Evolutionary conservation across 2,888 invertebrate species (phyloP), one percentile per base, ranked within the genome.

Genomic region (Rhogogaster chlorosoma): DNA sequence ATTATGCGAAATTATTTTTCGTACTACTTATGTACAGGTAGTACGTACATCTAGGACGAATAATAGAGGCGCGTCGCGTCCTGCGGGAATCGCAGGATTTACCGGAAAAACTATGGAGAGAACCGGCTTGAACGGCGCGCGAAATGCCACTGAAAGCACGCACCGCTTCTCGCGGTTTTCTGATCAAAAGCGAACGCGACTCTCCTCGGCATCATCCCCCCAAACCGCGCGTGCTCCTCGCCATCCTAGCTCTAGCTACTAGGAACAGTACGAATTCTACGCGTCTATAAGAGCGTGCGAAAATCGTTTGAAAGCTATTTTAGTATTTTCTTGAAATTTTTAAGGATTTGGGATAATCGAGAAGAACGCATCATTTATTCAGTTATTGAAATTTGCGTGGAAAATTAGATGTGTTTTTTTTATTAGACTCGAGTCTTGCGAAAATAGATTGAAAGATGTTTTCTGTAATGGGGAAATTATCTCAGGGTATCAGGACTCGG

Each of bases 101-200:
- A 77, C 45, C 75, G 75, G 49, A 26, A 29, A 73, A 80, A 38
- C 26, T 38, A 9, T 61, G 36, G 61, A 61, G 42, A 83, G 83
- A 83, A 83, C 83, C 83, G 83, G 45, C 87, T 90, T 88, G 88
- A 89, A 88, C 89, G 89, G 89, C 91, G 92, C 92, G 91, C 91
- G 91, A 89, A 89, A 90, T 91, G 91, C 92, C 90, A 92, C 92
- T 92, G 91, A 90, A 84, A 80, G 38, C 70, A 49, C 67, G 67
- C 67, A 38, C 64, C 15, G 78, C 49, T 78, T 78, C 67, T 83
- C 83, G 67, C 70, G 83, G 83, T 83, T 64, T 70, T 83, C 83
- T 64, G 67, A 42, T 67, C 67, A 67, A 42, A 83, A 22, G 45
- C 64, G 38, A 83, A 45, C 83, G 83, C 83, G 84, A 36, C 71